Base-by-base conservation (phyloP, 1,140 invertebrate species). In the Antheraea pernyi region DNA sequence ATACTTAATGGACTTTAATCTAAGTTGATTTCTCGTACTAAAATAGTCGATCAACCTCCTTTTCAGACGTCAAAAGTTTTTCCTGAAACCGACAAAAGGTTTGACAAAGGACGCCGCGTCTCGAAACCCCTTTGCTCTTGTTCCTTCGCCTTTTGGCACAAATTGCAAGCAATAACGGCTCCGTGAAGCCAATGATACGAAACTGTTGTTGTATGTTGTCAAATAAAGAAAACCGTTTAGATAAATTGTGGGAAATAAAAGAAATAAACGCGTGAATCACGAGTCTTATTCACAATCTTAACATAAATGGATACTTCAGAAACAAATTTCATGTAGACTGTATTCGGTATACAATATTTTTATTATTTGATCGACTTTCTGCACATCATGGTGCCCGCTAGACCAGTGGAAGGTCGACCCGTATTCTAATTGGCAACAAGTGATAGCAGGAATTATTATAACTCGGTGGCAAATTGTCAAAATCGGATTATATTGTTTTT, bases 41-140 rank as follows among this genome's bases (percentile, higher is more conserved):
- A 53, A 53, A 53, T 53, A 53, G 46, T 53, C 46, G 46, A 53
- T 53, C 46, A 53, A 53, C 46, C 11, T 53, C 46, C 11, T 16
- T 53, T 53, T 53, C 13, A 36, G 60, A 61, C n/a, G 60, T 61
- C 60, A 36, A 61, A 61, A 61, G 9, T 61, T 61, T 61, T 53
- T n/a, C 30, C 60, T 36, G n/a, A 36, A 61, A 61, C 60, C 60
- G 60, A 61, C 60, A 61, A 61, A 61, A 36, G 60, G 60, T 61
- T 36, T 61, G 60, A 61, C 60, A 61, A 61, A 61, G 46, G 46
- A 53, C 19, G 60, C 60, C 7, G 60, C 30, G 60, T 10, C 19
- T 22, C 30, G 10, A 61, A n/a, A 22, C 19, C 60, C 60, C 19
- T 61, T 61, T 30, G 19, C 60, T 36, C 19, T 10, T 16, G 46